Evolutionary conservation across 2,888 invertebrate species (phyloP).

Genomic region (Eupithecia pulchellata): DNA sequence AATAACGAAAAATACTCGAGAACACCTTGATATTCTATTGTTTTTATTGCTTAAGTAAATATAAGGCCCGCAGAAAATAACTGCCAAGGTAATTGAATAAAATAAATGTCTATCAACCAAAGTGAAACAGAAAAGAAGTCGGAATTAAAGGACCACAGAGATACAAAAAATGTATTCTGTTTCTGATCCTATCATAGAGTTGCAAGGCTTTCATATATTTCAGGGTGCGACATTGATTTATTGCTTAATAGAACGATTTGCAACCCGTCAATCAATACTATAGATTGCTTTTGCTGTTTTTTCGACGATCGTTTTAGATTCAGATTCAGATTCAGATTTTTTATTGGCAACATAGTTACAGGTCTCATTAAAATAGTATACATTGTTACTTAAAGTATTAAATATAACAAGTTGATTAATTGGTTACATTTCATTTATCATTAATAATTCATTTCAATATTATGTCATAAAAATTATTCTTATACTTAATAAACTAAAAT

Average conservation of each 20-base stretch:
- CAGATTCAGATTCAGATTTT: no score
- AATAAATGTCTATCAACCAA: constrained; percentile 22
- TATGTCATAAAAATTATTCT: no score
- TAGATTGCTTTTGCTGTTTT: neutral
- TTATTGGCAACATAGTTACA: no score
- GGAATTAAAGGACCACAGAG: constrained; percentile 8
- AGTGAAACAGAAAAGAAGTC: constrained; percentile 30
- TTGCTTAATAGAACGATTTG: neutral
- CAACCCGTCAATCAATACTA: neutral
- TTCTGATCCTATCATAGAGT: constrained; percentile 7
- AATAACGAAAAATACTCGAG: no score
- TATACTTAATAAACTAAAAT: no score
- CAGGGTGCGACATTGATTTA: neutral
- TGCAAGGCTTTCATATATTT: neutral
- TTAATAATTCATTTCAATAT: no score
- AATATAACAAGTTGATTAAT: no score
- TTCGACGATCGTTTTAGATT: neutral
- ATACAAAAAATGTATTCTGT: neutral
- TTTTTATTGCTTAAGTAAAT: neutral
- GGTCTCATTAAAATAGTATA: no score
- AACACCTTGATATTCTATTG: no score
- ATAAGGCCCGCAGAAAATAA: neutral
- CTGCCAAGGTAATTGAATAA: neutral
- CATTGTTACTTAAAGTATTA: no score
- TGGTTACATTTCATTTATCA: no score